Percentiles rank a stretch among this genome's conserved stretches.
These are phyloP conservation scores for Hoplostethus atlanticus DNA, from an alignment of 2,797 vertebrate genomes.

Conservation along the genomic window DNA sequence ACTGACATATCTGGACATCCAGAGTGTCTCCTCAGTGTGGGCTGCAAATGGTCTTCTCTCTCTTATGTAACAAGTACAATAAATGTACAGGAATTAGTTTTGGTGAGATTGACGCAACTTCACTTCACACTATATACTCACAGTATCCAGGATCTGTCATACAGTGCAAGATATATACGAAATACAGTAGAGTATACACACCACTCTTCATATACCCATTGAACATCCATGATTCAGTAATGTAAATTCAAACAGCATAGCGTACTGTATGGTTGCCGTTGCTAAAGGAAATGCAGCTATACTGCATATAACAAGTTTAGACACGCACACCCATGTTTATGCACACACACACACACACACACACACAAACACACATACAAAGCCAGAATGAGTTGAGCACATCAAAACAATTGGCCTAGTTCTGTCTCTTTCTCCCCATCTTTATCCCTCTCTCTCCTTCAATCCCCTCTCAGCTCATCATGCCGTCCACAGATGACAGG, in stretches of 20 bases:
- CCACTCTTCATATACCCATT: no score
- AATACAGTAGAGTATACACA: no score
- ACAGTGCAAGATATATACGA: no score
- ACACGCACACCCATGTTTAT: conserved; percentile 23
- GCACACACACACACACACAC: conserved; percentile 25
- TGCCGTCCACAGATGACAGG: conserved; percentile 77
- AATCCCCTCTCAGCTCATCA: conserved; percentile 75
- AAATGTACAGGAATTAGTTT: no score
- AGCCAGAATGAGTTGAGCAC: conserved; percentile 66
- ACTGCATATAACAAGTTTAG: conserved; percentile 1
- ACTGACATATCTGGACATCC: conserved; percentile 36
- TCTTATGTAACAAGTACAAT: not conserved
- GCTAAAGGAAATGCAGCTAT: not conserved
- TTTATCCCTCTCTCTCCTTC: conserved; percentile 70
- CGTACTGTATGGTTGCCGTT: no score
- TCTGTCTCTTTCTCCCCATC: conserved; percentile 75
- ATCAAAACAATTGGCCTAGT: conserved; percentile 81
- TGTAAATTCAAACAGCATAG: no score
- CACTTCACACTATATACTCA: no score
- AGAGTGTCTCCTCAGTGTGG: not conserved
- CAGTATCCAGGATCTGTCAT: no score
- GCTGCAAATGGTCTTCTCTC: not conserved
- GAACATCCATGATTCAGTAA: no score
- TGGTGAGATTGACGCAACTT: no score
- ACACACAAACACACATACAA: conserved; percentile 27